Evolutionary conservation across 2,797 vertebrate genomes (phyloP).

Genomic region (Tinamus major): DNA sequence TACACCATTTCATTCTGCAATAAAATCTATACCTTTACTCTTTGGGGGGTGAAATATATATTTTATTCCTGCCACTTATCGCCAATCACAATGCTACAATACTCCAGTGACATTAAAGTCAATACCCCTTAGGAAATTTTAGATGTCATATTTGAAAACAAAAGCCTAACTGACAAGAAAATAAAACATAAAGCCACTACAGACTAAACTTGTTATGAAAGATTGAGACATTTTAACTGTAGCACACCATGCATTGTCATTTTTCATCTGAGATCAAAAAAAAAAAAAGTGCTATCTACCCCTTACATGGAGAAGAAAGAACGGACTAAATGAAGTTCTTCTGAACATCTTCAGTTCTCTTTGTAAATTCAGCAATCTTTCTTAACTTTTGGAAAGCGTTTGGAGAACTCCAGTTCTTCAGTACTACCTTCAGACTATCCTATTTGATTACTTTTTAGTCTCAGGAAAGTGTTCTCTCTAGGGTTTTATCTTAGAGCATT

Average conservation of each 20-base stretch:
- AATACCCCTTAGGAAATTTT: neutral
- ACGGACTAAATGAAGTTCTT: neutral
- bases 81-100: neutral
- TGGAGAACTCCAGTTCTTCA: neutral
- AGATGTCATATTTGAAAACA: slow-evolving; percentile 8
- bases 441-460: neutral
- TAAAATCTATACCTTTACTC: neutral
- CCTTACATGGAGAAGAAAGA: neutral
- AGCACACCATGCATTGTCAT: neutral
- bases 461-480: neutral
- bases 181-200: neutral
- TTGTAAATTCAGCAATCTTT: neutral
- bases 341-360: neutral
- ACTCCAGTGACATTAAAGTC: neutral
- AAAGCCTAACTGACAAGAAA: slow-evolving; percentile 11
- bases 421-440: neutral
- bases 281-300: neutral
- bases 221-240: neutral
- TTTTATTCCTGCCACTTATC: neutral
- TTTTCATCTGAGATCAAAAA: neutral
- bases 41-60: fast-evolving
- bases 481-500: neutral
- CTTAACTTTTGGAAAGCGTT: neutral
- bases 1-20: neutral
- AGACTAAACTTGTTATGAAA: neutral